Conservation (phyloP, 2,113 vertebrate species). For the Glaucidium brasilianum region DNA sequence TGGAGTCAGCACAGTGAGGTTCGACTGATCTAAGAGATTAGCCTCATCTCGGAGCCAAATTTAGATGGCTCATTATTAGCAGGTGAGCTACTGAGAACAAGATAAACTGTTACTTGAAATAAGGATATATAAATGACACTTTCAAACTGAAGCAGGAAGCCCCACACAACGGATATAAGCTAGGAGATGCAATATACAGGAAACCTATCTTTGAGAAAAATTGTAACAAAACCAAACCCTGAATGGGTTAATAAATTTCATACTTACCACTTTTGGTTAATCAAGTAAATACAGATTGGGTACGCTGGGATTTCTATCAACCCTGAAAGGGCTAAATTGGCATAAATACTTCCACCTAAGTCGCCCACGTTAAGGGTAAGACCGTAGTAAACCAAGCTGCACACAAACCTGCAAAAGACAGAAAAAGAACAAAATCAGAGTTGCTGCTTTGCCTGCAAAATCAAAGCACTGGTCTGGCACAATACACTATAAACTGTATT, state of each 20-base stretch:
- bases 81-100: background rate
- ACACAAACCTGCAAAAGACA: conserved; percentile 75
- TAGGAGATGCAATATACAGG: background rate
- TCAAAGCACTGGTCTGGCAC: background rate
- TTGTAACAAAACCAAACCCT: background rate
- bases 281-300: conserved; percentile 81
- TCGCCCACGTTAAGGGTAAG: conserved; percentile 80
- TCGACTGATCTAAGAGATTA: rapidly evolving
- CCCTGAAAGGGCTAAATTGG: conserved; percentile 80
- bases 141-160: background rate
- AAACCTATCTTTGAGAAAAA: background rate
- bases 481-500: background rate
- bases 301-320: conserved; percentile 81
- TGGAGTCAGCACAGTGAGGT: background rate
- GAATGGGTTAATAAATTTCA: background rate
- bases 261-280: conserved; percentile 79
- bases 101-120: background rate
- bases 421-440: background rate
- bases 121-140: background rate
- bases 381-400: conserved; percentile 84
- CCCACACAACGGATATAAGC: background rate
- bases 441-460: background rate
- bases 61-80: rapidly evolving
- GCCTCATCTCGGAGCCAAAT: background rate
- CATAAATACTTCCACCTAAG: conserved; percentile 77